Evolutionary conservation across 92 coral and sea anemone species (phyloP), one percentile per base, ranked within the genome.

Genomic region (Umimayanthus chanpuru): DNA sequence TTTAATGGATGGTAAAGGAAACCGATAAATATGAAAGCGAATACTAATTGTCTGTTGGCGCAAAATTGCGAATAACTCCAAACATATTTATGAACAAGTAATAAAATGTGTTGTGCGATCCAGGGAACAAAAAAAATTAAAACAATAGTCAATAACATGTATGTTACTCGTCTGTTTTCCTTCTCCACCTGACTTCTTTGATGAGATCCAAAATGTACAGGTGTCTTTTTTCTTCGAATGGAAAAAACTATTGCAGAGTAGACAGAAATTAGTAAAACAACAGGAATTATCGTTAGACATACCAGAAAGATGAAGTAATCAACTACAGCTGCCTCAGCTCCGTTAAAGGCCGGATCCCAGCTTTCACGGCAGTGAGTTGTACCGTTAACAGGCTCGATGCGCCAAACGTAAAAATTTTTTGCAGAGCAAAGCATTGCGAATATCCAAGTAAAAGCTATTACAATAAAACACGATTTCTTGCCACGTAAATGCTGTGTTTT

Each of bases 71-170:
- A 30, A 11, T 11, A 15, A 8, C 12, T 6, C 38, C 68, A 56
- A 6, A 58, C 26, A 25, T 58, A 32, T 16, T 4, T 10, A 28
- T 2, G 1, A 23, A 74, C 30, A 74, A 74, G 32, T 2, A 36
- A 0, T 3, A 41, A 77, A 47, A 77, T 32, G 49, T 11, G 10
- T 4, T 30, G 3, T 61, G 84, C 39, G 6, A 41, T 14, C 41
- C 9, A 9, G 16, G 84, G 38, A 61, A 80, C n/a, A 40, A 80
- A 2, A 80, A 61, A 56, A 30, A 55, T 40, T 14, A 56, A 43
- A 9, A 80, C 84, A 18, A 80, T 38, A 26, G 84, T 26, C 32
- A 80, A 28, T 28, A 80, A 28, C 84, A 80, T 55, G 14, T 28
- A 80, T 0, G 68, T 32, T 4, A 80, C 68, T 23, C 68, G 66